Percentiles rank a stretch among this genome's conserved stretches.
phyloP scores from a whole-genome alignment of 2,888 invertebrate species.

The Formica aserva region DNA sequence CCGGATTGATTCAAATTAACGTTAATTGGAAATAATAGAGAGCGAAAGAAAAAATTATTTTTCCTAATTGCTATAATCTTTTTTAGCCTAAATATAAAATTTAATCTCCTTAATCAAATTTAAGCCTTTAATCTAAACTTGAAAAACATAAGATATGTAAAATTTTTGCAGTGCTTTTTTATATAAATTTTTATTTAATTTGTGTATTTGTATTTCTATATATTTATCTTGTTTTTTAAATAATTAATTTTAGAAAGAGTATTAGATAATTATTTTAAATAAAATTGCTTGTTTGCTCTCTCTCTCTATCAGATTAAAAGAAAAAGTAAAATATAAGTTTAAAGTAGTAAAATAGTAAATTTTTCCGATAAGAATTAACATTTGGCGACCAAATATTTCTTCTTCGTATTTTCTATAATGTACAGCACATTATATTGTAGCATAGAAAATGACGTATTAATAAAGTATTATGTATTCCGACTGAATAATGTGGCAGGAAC shows the following conservation, averaged over 20 bases:
- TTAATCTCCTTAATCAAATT: neutral
- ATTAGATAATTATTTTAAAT: neutral
- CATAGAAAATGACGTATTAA: slow-evolving; percentile 4
- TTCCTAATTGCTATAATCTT: neutral
- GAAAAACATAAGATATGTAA: neutral
- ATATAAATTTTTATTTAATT: neutral
- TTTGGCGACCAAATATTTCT: slow-evolving; percentile 12
- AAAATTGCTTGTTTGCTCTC: neutral
- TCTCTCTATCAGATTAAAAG: neutral
- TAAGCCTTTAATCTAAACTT: neutral
- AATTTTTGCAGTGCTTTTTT: neutral
- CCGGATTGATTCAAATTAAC: neutral
- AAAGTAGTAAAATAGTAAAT: neutral
- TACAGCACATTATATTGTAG: slow-evolving; percentile 22
- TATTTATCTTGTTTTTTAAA: neutral
- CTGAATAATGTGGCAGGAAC: neutral
- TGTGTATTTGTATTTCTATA: neutral
- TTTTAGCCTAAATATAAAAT: neutral
- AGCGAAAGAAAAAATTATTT: neutral
- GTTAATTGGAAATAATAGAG: neutral
- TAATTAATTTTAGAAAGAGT: neutral
- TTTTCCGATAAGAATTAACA: neutral
- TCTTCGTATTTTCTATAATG: slow-evolving; percentile 44
- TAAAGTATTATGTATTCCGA: neutral
- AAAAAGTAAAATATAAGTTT: neutral